phyloP scores from a whole-genome alignment of 2,113 vertebrate genomes.

The Uropsilus gracilis region DNA sequence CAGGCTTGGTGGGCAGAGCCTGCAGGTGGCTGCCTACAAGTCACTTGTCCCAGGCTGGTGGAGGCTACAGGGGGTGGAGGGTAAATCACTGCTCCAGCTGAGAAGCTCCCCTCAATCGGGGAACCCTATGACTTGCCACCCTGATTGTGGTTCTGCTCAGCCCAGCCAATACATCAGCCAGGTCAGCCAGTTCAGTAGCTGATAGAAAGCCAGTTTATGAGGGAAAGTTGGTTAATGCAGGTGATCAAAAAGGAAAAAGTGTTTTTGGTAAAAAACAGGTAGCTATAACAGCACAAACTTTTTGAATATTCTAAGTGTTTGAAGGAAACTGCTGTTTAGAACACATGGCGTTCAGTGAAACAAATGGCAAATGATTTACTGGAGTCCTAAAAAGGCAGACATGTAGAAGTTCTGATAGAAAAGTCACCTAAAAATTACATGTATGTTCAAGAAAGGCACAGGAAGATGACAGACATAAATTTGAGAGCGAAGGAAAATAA shows the following conservation, averaged over 20 bases:
- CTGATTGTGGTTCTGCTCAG: background rate
- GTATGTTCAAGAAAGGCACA: constrained; percentile 65
- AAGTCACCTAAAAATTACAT: constrained; percentile 53
- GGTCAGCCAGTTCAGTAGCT: background rate
- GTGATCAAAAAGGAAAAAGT: background rate
- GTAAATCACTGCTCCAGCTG: no score
- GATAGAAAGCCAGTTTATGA: background rate
- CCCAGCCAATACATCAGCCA: background rate
- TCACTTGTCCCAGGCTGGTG: no score
- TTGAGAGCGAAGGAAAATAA: background rate
- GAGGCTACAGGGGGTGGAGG: no score
- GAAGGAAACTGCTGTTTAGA: constrained; percentile 78
- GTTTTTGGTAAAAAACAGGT: background rate
- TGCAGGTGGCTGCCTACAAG: background rate
- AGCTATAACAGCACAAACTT: background rate
- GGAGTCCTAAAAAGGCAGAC: constrained; percentile 64
- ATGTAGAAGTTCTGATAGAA: constrained; percentile 25
- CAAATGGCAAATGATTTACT: constrained; percentile 73
- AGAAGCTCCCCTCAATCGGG: no score
- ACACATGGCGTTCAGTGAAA: constrained; percentile 81
- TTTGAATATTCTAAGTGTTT: constrained; percentile 62
- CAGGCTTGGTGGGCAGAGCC: background rate
- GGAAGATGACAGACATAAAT: background rate
- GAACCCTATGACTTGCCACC: no score
- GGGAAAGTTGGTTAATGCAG: background rate